Base-by-base conservation (phyloP, 2,888 invertebrate species). In the Dilophus febrilis region DNA sequence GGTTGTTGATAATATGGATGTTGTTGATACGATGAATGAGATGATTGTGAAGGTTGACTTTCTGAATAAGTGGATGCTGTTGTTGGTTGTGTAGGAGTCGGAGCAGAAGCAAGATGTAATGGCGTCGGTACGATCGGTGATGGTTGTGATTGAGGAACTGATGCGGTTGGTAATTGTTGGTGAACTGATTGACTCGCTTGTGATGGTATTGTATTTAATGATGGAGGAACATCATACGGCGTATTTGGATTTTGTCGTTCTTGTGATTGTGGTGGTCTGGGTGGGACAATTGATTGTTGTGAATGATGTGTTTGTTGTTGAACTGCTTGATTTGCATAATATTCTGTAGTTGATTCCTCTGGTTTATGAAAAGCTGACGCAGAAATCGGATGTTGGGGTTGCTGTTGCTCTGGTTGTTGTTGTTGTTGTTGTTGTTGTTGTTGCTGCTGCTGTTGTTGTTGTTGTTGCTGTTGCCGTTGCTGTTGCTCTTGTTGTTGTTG, bases 121-220 rank as follows among this genome's bases (percentile, higher is more conserved):
- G 34, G 17, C 3, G 17, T 17, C 10, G 34, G 4, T 34, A 5
- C 4, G 4, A 19, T 12, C 12, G 34, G 34, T 18, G 34, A 12
- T 12, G 18, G 6, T 29, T 3, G 5, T 11, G 11, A 29, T n/a
- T 29, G 5, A 7, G 11, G 5, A 7, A 8, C 4, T n/a, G 13
- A n/a, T 29, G 29, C 12, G 11, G 13, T 10, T 16, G 32, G 3
- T 10, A 6, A 8, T 22, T 22, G 22, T 22, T 22, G 22, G 7
- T 7, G 12, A 3, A 18, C 18, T 12, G 17, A 26, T 14, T 59
- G 37, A 32, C 37, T 27, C 38, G 38, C 32, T 37, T 22, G 4
- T 22, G 22, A 6, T 22, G 22, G 4, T 22, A 8, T 12, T 34
- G 18, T 11, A n/a, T n/a, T n/a, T n/a, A n/a, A n/a, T 10, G 34